These are phyloP conservation scores for Candoia aspera DNA, from an alignment of 2,113 vertebrate species.

Conservation along the genomic window DNA sequence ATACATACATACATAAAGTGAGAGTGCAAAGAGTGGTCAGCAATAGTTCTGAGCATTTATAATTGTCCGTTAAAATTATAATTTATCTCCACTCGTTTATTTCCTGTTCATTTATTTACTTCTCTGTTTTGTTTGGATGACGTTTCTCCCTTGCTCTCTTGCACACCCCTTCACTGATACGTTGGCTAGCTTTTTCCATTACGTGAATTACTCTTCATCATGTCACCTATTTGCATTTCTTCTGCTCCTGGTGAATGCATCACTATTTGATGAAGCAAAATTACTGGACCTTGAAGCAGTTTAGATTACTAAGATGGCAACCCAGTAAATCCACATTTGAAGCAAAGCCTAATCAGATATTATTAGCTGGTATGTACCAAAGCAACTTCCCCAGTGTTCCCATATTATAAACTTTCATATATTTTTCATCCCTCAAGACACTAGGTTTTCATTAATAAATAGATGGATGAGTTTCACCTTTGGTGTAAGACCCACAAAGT, in stretches of 20 bases:
- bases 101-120: not conserved
- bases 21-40: not conserved
- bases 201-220: constrained; percentile 34
- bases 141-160: not conserved
- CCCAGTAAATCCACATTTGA: constrained; percentile 67
- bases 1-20: no score
- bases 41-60: no score
- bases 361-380: constrained; percentile 60
- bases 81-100: no score
- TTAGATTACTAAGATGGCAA: constrained; percentile 69
- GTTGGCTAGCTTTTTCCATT: constrained; percentile 55
- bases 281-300: constrained; percentile 70
- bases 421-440: constrained; percentile 47
- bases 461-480: constrained; percentile 52
- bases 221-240: constrained; percentile 63
- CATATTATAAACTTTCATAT: constrained; percentile 54
- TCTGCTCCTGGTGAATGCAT: constrained; percentile 52
- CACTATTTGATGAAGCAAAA: constrained; percentile 65
- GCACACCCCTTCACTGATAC: not conserved
- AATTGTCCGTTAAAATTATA: not conserved
- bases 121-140: not conserved
- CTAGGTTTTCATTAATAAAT: constrained; percentile 52
- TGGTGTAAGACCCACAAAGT: constrained; percentile 32
- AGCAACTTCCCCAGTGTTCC: constrained; percentile 52
- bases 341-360: constrained; percentile 70